Evolutionary conservation across 2,888 invertebrate genomes (phyloP).

Genomic region (Lasioglossum oenotherae): DNA sequence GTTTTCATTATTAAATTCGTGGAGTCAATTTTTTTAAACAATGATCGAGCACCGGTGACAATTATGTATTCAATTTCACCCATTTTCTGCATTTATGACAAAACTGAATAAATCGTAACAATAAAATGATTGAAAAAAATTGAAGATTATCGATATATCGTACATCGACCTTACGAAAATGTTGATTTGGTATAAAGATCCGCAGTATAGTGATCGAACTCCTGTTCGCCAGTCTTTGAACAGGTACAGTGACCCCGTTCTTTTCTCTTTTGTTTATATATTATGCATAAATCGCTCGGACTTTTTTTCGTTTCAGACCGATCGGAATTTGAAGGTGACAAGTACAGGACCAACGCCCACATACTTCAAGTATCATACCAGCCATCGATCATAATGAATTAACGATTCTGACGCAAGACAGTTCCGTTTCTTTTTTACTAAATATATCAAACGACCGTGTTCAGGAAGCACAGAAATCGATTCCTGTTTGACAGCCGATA

Average conservation of each 20-base stretch:
- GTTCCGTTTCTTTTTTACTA: conserved; percentile 33
- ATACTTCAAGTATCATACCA: conserved; percentile 67
- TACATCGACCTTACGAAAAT: too few species aligned
- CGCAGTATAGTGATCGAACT: not conserved
- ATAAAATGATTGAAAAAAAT: too few species aligned
- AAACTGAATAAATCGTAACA: too few species aligned
- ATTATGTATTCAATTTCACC: too few species aligned
- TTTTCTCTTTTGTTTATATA: not conserved
- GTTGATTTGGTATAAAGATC: not conserved
- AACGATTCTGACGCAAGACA: conserved; percentile 67
- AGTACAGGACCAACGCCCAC: conserved; percentile 72
- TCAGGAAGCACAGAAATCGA: conserved; percentile 1
- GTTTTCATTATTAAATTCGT: too few species aligned
- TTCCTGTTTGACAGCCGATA: not conserved
- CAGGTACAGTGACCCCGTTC: not conserved
- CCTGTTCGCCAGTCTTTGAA: not conserved
- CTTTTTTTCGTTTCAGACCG: conserved; percentile 41
- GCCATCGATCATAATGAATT: conserved; percentile 67
- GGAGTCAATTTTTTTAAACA: too few species aligned
- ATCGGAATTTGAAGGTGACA: conserved; percentile 71
- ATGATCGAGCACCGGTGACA: too few species aligned
- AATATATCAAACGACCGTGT: conserved; percentile 14
- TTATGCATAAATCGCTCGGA: conserved; percentile 23
- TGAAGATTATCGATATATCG: too few species aligned
- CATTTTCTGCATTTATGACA: too few species aligned